These are phyloP conservation scores for Timema podura DNA, from an alignment of 2,888 invertebrate species.

Conservation along the genomic window DNA sequence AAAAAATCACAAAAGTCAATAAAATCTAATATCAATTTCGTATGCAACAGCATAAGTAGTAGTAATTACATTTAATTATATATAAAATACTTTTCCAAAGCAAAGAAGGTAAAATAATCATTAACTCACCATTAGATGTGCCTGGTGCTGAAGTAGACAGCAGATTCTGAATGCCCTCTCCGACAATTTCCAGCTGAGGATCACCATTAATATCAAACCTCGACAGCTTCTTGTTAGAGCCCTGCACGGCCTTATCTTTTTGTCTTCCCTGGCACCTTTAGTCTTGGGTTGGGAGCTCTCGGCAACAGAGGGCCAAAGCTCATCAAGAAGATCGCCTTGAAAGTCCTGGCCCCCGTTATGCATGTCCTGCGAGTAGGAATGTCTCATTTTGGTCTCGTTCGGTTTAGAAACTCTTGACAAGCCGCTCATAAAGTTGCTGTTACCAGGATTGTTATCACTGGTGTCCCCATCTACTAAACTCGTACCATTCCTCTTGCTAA, in stretches of 20 bases:
- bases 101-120: too few relatives aligned
- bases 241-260: conserved; percentile 9
- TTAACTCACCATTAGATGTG: background rate
- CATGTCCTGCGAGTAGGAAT: conserved; percentile 26
- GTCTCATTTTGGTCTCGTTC: conserved; percentile 23
- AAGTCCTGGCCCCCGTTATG: conserved; percentile 13
- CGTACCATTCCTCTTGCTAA: conserved; percentile 15
- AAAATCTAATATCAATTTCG: too few relatives aligned
- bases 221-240: conserved; percentile 10
- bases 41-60: too few relatives aligned
- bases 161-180: conserved; percentile 20
- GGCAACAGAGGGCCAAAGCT: conserved; percentile 21
- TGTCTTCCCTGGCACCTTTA: conserved; percentile 13
- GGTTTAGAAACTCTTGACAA: conserved; percentile 15
- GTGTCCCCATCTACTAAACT: conserved; percentile 20
- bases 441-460: conserved; percentile 17
- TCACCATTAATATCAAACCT: conserved; percentile 22
- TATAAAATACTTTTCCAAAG: too few relatives aligned
- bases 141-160: conserved; percentile 8
- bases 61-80: too few relatives aligned
- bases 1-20: too few relatives aligned
- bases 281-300: conserved; percentile 19
- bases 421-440: conserved; percentile 17
- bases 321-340: conserved; percentile 19
- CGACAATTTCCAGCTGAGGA: conserved; percentile 21